Conservation (phyloP, 2,888 invertebrate genomes). For the Meloe dianella region DNA sequence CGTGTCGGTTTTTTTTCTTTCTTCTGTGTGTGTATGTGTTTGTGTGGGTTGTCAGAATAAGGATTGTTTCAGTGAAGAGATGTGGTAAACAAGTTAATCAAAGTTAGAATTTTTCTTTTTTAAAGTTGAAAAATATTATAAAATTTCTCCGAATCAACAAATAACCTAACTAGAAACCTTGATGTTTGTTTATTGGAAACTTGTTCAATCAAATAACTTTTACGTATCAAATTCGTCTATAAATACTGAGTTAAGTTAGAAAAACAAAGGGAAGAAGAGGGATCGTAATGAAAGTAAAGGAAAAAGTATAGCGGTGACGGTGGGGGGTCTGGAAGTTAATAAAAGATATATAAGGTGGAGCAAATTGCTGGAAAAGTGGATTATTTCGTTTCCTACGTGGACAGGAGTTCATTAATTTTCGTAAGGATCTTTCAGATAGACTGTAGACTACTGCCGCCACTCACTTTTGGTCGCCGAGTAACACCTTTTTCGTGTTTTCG, state of each 20-base stretch:
- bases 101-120: not conserved
- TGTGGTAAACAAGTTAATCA: conserved; percentile 4
- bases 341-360: conserved; percentile 53
- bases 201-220: not conserved
- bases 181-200: not conserved
- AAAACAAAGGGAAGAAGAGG: not conserved
- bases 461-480: conserved; percentile 48
- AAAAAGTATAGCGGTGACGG: not conserved
- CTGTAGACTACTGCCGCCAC: conserved; percentile 36
- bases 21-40: not conserved
- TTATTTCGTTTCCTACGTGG: conserved; percentile 58
- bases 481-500: conserved; percentile 62
- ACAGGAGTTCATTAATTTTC: conserved; percentile 60
- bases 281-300: not conserved
- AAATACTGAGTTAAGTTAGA: not conserved
- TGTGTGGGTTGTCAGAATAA: not conserved
- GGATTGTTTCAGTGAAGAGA: not conserved
- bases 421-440: conserved; percentile 38
- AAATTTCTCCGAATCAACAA: not conserved
- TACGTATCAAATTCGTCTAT: not conserved
- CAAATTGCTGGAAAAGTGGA: conserved; percentile 60
- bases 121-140: not conserved
- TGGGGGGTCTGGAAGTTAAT: conserved; percentile 28
- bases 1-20: too few species aligned
- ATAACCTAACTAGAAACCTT: not conserved